These are phyloP conservation scores for Epirrhoe alternata DNA, from an alignment of 2,888 invertebrate species.

Conservation along the genomic window DNA sequence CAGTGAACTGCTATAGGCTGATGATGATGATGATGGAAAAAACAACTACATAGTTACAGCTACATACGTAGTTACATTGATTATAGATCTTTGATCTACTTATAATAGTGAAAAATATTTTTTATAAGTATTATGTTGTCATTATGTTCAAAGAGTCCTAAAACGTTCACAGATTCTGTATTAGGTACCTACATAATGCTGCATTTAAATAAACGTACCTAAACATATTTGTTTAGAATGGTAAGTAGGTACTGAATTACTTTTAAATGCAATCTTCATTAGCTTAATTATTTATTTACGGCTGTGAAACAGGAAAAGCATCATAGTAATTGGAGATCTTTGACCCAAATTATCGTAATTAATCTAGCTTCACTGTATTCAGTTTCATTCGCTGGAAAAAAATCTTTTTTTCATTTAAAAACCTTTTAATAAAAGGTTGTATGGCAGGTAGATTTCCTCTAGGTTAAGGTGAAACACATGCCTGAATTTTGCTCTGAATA, in stretches of 20 bases:
- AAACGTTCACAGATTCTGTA: no score
- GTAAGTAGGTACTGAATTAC: neutral
- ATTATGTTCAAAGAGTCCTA: no score
- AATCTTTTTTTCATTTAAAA: constrained; percentile 57
- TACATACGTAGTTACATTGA: no score
- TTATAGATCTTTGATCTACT: no score
- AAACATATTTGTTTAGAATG: neutral
- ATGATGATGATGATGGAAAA: no score
- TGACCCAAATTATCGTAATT: constrained; percentile 50
- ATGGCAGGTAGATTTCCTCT: constrained; percentile 34
- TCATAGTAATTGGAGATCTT: constrained; percentile 39
- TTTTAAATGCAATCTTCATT: neutral
- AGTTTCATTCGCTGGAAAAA: constrained; percentile 46
- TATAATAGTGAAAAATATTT: no score
- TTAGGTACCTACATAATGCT: no score
- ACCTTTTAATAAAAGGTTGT: constrained; percentile 57
- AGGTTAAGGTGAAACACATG: constrained; percentile 14
- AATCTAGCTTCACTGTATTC: constrained; percentile 53
- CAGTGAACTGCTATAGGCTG: no score
- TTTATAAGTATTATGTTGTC: no score
- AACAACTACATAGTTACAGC: no score
- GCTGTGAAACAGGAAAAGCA: constrained; percentile 24
- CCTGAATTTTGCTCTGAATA: neutral
- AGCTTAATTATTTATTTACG: constrained; percentile 12
- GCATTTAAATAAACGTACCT: no score